phyloP scores from a whole-genome alignment of 2,888 invertebrate species.

The Pheosia gnoma region DNA sequence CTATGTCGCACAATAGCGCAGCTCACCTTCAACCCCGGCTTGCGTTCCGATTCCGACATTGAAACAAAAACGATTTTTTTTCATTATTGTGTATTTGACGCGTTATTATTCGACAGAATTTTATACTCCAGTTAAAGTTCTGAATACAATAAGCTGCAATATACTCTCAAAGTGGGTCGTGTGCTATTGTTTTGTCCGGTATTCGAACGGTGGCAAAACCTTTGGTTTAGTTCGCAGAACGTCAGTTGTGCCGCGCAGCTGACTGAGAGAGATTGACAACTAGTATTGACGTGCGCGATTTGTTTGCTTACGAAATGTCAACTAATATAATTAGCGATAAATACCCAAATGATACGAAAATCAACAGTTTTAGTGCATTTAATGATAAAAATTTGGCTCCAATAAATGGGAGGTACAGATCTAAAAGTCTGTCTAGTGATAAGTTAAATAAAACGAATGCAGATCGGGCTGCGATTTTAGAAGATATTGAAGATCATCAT shows the following conservation, averaged over 20 bases:
- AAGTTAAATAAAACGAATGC: constrained; percentile 76
- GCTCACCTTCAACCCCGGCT: constrained; percentile 46
- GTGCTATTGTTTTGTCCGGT: constrained; percentile 65
- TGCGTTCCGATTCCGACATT: constrained; percentile 53
- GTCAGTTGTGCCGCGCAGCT: constrained; percentile 70
- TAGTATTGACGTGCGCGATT: constrained; percentile 57
- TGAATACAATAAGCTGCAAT: constrained; percentile 39
- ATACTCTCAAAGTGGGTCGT: constrained; percentile 56
- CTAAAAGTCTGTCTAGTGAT: constrained; percentile 80
- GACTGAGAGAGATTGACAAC: constrained; percentile 65
- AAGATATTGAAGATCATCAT: constrained; percentile 74
- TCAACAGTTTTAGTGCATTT: constrained; percentile 72
- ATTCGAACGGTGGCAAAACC: constrained; percentile 59
- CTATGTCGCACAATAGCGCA: constrained; percentile 34
- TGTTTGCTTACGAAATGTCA: constrained; percentile 70
- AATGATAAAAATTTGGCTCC: constrained; percentile 71
- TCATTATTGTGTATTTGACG: constrained; percentile 21
- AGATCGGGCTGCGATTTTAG: constrained; percentile 75
- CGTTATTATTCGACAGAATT: constrained; percentile 44
- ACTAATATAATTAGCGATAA: constrained; percentile 72
- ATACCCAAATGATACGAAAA: constrained; percentile 68
- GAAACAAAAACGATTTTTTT: constrained; percentile 44
- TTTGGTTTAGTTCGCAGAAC: constrained; percentile 55
- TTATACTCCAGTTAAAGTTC: constrained; percentile 34
- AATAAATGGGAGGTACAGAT: constrained; percentile 69